A percentile compares a stretch with the other conserved stretches of the same genome.
phyloP scores from a whole-genome alignment of 2,888 invertebrate genomes.

The Neelides folsomi region DNA sequence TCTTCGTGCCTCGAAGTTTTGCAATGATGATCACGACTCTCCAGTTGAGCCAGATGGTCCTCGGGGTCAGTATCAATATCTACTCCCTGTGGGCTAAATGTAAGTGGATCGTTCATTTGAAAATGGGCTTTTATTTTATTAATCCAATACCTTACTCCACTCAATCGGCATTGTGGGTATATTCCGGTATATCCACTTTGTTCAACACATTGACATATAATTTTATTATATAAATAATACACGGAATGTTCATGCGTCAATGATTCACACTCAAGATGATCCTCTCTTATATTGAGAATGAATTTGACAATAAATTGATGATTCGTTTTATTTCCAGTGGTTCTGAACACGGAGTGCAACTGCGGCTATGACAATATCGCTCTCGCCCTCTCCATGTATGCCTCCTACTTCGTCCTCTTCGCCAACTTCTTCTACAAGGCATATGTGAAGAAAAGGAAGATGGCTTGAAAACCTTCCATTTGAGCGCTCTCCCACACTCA shows the following conservation, averaged over 20 bases:
- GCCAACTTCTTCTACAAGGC: conserved; percentile 86
- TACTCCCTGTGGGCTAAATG: conserved; percentile 30
- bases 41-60: conserved; percentile 31
- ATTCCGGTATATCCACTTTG: too few species aligned
- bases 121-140: too few species aligned
- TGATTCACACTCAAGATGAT: too few species aligned
- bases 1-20: conserved; percentile 25
- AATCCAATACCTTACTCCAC: too few species aligned
- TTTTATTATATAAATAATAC: too few species aligned
- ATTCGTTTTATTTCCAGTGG: conserved; percentile 11
- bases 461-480: background rate
- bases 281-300: too few species aligned
- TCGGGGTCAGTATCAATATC: conserved; percentile 30
- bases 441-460: conserved; percentile 46
- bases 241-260: too few species aligned
- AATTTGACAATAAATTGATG: too few species aligned
- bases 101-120: conserved; percentile 6
- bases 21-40: conserved; percentile 31
- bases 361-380: conserved; percentile 53
- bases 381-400: conserved; percentile 80
- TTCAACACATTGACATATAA: too few species aligned
- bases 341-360: conserved; percentile 14
- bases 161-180: too few species aligned
- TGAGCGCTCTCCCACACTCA: too few species aligned
- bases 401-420: conserved; percentile 83